A percentile compares a stretch with the other conserved stretches of the same genome.
phyloP scores from a whole-genome alignment of 2,888 invertebrate genomes.

The Maniola hyperantus region DNA sequence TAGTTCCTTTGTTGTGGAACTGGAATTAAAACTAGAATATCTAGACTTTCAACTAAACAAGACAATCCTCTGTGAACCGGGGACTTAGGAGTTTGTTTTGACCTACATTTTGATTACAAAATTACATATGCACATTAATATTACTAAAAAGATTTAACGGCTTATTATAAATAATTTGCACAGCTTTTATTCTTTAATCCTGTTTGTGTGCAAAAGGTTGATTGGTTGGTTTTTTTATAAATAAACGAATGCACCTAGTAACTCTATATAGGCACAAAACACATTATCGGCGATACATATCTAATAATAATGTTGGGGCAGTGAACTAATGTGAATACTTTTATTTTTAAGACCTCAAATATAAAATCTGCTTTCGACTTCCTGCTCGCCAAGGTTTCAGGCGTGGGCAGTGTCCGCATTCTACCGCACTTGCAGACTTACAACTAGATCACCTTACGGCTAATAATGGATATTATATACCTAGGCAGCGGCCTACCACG shows the following conservation, averaged over 20 bases:
- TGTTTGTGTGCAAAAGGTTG: no score
- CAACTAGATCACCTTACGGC: conserved; percentile 76
- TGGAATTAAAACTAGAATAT: conserved; percentile 21
- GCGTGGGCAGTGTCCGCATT: conserved; percentile 78
- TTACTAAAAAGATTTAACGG: no score
- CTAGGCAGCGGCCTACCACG: conserved; percentile 57
- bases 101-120: background rate
- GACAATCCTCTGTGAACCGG: background rate
- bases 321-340: conserved; percentile 8
- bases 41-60: conserved; percentile 8
- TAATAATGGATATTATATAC: conserved; percentile 71
- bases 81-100: conserved; percentile 2
- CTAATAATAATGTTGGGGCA: background rate
- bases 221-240: no score
- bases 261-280: background rate
- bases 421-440: conserved; percentile 60
- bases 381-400: conserved; percentile 62
- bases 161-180: no score
- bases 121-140: no score
- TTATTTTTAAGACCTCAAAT: conserved; percentile 31
- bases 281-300: background rate
- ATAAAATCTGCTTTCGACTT: conserved; percentile 57
- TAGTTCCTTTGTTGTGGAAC: conserved; percentile 23
- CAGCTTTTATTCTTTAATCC: no score
- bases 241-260: background rate